Evolutionary conservation across 2,113 vertebrate species (phyloP).

Genomic region (Poeciliopsis retropinna): DNA sequence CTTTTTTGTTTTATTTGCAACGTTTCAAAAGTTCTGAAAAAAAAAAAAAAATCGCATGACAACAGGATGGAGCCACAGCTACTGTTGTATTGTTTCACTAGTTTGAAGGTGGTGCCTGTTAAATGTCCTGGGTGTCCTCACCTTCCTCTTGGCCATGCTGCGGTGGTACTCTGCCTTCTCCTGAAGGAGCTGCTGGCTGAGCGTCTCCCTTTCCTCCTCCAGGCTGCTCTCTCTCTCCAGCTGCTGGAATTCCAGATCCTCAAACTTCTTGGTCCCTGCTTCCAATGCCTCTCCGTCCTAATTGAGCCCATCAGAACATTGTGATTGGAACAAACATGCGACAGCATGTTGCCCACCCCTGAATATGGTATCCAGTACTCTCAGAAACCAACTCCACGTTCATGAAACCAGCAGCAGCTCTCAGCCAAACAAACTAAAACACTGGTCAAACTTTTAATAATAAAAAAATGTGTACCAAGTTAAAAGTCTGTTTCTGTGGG

Average conservation of each 20-base stretch:
- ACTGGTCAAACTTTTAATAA: too few relatives aligned
- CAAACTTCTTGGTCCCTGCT: constrained; percentile 88
- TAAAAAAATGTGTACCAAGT: too few relatives aligned
- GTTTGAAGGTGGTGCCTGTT: too few relatives aligned
- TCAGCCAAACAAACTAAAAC: too few relatives aligned
- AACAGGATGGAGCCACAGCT: too few relatives aligned
- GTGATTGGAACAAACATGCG: not conserved
- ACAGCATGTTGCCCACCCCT: not conserved
- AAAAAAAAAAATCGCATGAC: too few relatives aligned
- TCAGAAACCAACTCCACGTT: too few relatives aligned
- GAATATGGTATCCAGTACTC: not conserved
- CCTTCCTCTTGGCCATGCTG: constrained; percentile 88
- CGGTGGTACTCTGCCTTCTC: constrained; percentile 84
- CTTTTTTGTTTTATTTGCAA: too few relatives aligned
- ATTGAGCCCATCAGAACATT: constrained; percentile 6
- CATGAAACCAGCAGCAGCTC: too few relatives aligned
- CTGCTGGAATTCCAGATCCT: constrained; percentile 98
- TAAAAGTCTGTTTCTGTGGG: too few relatives aligned
- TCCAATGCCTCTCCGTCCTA: constrained; percentile 93
- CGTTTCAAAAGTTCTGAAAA: too few relatives aligned
- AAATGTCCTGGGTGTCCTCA: constrained; percentile 52
- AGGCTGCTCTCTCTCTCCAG: constrained; percentile 92
- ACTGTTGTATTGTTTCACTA: too few relatives aligned
- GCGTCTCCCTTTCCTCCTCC: constrained; percentile 90
- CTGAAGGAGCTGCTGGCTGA: constrained; percentile 89